phyloP scores from a whole-genome alignment of 2,797 vertebrate species.

The Parauchenoglanis punctatus region DNA sequence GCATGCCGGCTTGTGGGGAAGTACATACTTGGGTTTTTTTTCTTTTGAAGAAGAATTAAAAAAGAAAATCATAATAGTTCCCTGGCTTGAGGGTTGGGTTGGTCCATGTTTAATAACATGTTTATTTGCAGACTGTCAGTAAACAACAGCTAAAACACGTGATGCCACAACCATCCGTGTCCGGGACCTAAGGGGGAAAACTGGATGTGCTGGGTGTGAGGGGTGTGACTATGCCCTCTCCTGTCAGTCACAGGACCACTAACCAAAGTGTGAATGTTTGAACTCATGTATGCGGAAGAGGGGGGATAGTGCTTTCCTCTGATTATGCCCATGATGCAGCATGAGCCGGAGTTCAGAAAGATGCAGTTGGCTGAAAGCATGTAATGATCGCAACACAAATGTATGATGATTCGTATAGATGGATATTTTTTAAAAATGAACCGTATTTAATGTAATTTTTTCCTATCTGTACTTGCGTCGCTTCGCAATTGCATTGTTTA shows the following conservation, averaged over 20 bases:
- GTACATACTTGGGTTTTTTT: too few relatives aligned
- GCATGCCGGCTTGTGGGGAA: neutral
- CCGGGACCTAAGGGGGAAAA: too few relatives aligned
- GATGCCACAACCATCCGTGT: too few relatives aligned
- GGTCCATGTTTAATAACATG: neutral
- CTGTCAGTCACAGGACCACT: neutral
- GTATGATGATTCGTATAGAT: too few relatives aligned
- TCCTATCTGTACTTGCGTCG: too few relatives aligned
- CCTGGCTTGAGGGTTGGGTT: neutral
- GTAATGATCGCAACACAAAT: too few relatives aligned
- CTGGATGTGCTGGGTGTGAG: neutral
- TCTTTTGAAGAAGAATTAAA: too few relatives aligned
- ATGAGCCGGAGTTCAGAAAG: neutral
- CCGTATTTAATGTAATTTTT: too few relatives aligned
- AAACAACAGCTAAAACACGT: neutral
- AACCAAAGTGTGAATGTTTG: neutral
- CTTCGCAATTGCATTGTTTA: too few relatives aligned
- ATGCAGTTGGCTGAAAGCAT: neutral
- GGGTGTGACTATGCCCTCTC: too few relatives aligned
- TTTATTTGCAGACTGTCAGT: neutral
- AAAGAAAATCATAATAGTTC: neutral
- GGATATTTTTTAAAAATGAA: too few relatives aligned
- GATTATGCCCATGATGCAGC: neutral
- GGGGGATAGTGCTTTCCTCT: neutral
- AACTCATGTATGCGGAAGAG: neutral